phyloP scores from a whole-genome alignment of 2,797 vertebrate species.

The Enoplosus armatus region DNA sequence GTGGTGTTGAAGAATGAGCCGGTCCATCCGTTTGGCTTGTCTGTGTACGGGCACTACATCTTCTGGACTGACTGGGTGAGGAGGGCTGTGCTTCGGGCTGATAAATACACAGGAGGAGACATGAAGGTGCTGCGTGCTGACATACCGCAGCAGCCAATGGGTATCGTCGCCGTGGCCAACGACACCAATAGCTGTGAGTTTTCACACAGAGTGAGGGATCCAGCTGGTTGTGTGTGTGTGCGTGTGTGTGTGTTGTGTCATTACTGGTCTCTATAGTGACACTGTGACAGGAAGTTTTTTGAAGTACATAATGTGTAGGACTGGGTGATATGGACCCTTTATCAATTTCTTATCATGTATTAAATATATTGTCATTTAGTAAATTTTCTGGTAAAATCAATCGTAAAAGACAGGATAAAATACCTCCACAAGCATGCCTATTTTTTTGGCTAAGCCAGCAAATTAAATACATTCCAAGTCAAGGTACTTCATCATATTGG shows the following conservation, averaged over 20 bases:
- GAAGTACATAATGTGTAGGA: not conserved
- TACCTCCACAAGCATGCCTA: not conserved
- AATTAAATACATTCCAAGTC: not conserved
- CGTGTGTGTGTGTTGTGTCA: not conserved
- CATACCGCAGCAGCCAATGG: slow-evolving; percentile 99
- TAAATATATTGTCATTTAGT: not conserved
- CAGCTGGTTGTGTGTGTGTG: not conserved
- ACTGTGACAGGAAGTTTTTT: not conserved
- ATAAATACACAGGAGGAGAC: slow-evolving; percentile 95
- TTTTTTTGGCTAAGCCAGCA: not conserved
- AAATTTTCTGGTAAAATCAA: not conserved
- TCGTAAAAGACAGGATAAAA: not conserved
- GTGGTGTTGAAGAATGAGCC: slow-evolving; percentile 96
- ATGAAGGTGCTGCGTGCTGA: slow-evolving; percentile 96
- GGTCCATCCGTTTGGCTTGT: slow-evolving; percentile 95
- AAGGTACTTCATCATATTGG: not conserved
- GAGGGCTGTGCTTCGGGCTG: slow-evolving; percentile 94
- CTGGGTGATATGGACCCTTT: not conserved
- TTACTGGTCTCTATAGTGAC: not conserved
- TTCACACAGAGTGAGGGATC: not conserved
- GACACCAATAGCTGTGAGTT: slow-evolving; percentile 98
- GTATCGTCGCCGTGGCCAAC: slow-evolving; percentile 96
- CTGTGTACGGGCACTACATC: slow-evolving; percentile 96
- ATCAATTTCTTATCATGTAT: not conserved
- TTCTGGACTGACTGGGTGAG: slow-evolving; percentile 99